These are phyloP conservation scores for Spea hammondii DNA, from an alignment of 2,797 vertebrate species.

Conservation along the genomic window DNA sequence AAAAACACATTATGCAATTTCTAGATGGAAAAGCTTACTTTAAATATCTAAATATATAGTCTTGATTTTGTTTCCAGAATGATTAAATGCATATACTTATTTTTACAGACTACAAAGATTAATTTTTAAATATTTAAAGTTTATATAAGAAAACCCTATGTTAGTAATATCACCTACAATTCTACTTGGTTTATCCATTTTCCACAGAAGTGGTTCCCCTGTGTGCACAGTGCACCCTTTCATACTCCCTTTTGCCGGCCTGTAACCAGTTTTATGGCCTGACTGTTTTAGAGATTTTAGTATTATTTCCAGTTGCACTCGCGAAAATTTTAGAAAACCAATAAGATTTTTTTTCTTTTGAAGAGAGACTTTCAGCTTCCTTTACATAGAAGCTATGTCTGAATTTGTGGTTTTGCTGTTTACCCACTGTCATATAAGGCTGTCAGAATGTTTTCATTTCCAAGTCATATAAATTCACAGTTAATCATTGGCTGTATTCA, in stretches of 20 bases:
- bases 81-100: not conserved
- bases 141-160: conserved; percentile 5
- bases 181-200: conserved; percentile 36
- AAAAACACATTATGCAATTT: not conserved
- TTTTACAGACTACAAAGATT: conserved; percentile 11
- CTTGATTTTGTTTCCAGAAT: no score
- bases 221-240: conserved; percentile 43
- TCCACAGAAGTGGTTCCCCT: conserved; percentile 40
- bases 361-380: conserved; percentile 65
- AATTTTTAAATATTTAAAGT: conserved; percentile 18
- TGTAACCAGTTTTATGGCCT: conserved; percentile 55
- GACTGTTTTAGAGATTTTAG: conserved; percentile 54
- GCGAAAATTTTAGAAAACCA: conserved; percentile 62
- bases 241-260: conserved; percentile 58
- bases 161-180: conserved; percentile 25
- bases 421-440: conserved; percentile 59
- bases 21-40: not conserved
- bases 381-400: conserved; percentile 64
- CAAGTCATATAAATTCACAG: conserved; percentile 54
- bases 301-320: conserved; percentile 62
- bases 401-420: conserved; percentile 64
- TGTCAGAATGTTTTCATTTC: conserved; percentile 64
- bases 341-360: conserved; percentile 58
- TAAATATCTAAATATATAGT: not conserved
- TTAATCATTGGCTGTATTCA: conserved; percentile 55